These are phyloP conservation scores for Centropus bengalensis DNA, from an alignment of 2,113 vertebrate genomes.

Conservation along the genomic window DNA sequence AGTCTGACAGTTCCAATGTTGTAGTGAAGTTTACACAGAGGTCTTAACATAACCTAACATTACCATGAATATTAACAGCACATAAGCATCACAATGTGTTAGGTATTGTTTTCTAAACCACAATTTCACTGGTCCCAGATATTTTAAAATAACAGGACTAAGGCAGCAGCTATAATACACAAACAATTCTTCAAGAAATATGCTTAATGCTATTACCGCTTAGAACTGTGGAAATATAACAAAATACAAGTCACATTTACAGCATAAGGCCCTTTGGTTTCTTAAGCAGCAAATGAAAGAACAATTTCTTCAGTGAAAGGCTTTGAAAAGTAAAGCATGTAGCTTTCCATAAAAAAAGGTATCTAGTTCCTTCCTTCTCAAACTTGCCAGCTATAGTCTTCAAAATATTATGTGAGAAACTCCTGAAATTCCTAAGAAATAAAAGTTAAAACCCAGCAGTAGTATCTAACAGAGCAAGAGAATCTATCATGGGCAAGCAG, in stretches of 20 bases:
- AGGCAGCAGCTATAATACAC: constrained; percentile 63
- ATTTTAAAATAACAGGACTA: constrained; percentile 72
- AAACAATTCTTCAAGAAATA: constrained; percentile 54
- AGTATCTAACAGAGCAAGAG: constrained; percentile 25
- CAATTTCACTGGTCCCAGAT: constrained; percentile 70
- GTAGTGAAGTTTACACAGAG: constrained; percentile 25
- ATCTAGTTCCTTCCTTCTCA: constrained; percentile 66
- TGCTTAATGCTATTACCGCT: constrained; percentile 44
- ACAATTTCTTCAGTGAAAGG: constrained; percentile 69
- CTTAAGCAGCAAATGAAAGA: constrained; percentile 77
- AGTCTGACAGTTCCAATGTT: constrained; percentile 25
- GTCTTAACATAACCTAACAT: constrained; percentile 20
- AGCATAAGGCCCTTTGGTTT: constrained; percentile 82
- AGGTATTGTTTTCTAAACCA: constrained; percentile 58
- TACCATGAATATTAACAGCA: constrained; percentile 35
- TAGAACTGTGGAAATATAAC: constrained; percentile 63
- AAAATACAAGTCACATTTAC: constrained; percentile 78
- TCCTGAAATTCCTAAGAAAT: constrained; percentile 64
- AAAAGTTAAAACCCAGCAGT: constrained; percentile 43
- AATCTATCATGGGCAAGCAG: constrained; percentile 48
- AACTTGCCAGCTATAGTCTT: constrained; percentile 57
- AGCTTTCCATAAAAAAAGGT: constrained; percentile 60
- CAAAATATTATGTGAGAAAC: constrained; percentile 59
- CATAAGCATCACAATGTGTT: constrained; percentile 43
- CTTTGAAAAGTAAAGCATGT: constrained; percentile 71